phyloP scores from a whole-genome alignment of 2,113 vertebrate species.

The Oriolus oriolus region DNA sequence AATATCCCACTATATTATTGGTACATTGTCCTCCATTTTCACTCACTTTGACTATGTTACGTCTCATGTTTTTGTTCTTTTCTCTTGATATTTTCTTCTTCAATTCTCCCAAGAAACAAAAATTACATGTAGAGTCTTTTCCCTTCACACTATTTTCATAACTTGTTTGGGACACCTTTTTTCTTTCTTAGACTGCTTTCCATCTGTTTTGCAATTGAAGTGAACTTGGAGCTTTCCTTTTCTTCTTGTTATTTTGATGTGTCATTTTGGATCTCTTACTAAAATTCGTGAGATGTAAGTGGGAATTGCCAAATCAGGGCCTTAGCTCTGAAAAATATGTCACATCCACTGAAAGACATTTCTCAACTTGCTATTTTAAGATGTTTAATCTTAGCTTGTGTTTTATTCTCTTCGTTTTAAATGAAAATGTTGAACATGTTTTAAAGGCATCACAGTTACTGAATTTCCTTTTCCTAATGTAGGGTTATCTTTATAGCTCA shows the following conservation, averaged over 20 bases:
- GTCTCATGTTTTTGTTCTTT: not conserved
- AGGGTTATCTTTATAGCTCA: slow-evolving; percentile 90
- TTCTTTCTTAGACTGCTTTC: not conserved
- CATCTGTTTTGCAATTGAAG: not conserved
- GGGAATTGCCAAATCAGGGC: not conserved
- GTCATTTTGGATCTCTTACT: not conserved
- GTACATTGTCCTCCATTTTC: not conserved
- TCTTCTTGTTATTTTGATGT: not conserved
- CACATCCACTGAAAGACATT: not conserved
- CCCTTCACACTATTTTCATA: not conserved
- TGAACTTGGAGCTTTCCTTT: not conserved
- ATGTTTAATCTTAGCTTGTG: not conserved
- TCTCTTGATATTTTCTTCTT: not conserved
- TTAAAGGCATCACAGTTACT: not conserved
- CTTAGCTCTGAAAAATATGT: not conserved
- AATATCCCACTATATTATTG: not conserved
- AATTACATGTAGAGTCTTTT: not conserved
- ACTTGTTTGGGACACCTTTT: not conserved
- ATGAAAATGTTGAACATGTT: not conserved
- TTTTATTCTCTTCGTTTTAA: not conserved
- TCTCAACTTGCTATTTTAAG: not conserved
- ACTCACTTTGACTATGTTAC: not conserved
- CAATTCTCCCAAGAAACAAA: not conserved
- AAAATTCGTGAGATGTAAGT: not conserved
- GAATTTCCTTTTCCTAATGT: slow-evolving; percentile 48